A percentile compares a stretch with the other conserved stretches of the same genome.
These are phyloP conservation scores for Lithosia quadra DNA, from an alignment of 2,888 invertebrate species.

Conservation along the genomic window DNA sequence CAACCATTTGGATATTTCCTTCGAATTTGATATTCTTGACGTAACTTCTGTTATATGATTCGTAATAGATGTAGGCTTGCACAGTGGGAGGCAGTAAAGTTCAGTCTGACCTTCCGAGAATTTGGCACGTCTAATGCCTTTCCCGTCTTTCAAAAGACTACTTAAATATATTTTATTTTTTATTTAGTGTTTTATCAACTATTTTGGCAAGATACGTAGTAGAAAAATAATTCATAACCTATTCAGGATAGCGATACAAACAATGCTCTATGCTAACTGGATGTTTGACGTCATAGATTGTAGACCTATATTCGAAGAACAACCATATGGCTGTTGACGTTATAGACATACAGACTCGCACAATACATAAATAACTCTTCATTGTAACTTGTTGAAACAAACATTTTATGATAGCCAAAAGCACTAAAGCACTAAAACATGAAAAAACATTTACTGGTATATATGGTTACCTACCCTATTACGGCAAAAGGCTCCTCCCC, in stretches of 20 bases:
- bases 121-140: not conserved
- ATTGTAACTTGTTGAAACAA: not conserved
- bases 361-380: not conserved
- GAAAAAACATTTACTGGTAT: too few relatives aligned
- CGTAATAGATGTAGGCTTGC: not conserved
- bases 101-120: not conserved
- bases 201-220: not conserved
- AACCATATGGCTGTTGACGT: conserved; percentile 21
- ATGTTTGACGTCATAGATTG: conserved; percentile 36
- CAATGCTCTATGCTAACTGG: conserved; percentile 37
- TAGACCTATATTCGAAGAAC: conserved; percentile 25
- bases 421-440: too few relatives aligned
- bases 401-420: too few relatives aligned
- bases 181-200: not conserved
- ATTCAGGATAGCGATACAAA: conserved; percentile 29
- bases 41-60: not conserved
- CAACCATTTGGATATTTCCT: not conserved
- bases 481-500: too few relatives aligned
- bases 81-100: not conserved
- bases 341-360: not conserved
- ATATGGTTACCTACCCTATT: too few relatives aligned
- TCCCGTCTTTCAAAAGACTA: not conserved
- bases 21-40: conserved; percentile 8
- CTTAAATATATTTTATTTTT: not conserved
- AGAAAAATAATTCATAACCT: conserved; percentile 19